Evolutionary conservation across 2,113 vertebrate species (phyloP), one percentile per base, ranked within the genome.

Genomic region (Harpagus bidentatus): DNA sequence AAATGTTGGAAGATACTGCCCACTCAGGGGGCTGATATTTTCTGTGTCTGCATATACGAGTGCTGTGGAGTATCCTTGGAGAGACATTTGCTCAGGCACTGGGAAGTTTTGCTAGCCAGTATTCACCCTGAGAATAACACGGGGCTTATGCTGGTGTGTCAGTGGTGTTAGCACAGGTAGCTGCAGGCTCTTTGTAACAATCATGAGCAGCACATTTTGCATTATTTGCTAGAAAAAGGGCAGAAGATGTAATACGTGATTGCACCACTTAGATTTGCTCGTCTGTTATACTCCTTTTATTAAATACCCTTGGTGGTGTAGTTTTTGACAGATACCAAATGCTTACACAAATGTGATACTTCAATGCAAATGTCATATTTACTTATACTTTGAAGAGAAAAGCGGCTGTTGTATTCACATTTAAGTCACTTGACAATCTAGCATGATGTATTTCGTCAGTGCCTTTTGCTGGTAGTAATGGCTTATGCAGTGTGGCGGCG

Each of bases 291-390:
- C 34, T 52, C 43, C 62, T 71, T 45, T 93, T 53, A 34, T 65
- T 73, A 72, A 79, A 65, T 69, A 32, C 32, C 84, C 40, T 52
- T 10, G 16, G 23, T 66, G 58, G n/a, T 82, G n/a, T 61, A 72
- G 47, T 66, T 94, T 70, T 45, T 72, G 48, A 62, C 29, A 62
- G 65, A 58, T 47, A n/a, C 18, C 42, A 38, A 65, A 61, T 76
- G 29, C 55, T 83, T 70, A 88, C 81, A 50, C 62, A 91, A 93
- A 87, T 72, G 52, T 84, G 65, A 6, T 79, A 65, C 91, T 92
- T 93, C 82, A 93, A 65, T 87, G 36, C 48, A 93, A 89, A 79
- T 82, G 83, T 72, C 38, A n/a, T 65, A 67, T 72, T 88, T 92
- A 61, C 78, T 82, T 93, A 81, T 81, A 63, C 73, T 94, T 87